Base-by-base conservation (phyloP, 2,113 vertebrate genomes). In the Xyrauchen texanus region DNA sequence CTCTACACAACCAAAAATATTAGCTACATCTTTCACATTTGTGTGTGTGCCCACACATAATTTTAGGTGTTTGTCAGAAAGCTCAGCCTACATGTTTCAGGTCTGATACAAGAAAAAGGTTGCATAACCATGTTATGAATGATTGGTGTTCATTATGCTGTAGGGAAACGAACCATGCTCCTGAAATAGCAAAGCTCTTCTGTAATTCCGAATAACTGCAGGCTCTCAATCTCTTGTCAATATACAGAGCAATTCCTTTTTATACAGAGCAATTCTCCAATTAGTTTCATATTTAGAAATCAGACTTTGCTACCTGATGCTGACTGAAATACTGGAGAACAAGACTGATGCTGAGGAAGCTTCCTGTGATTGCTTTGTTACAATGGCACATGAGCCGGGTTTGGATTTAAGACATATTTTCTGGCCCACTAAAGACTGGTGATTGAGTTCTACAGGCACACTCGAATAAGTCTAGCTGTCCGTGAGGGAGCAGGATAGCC, bases 71-170 rank as follows among this genome's bases (percentile, higher is more conserved):
- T 78, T 60, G 58, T 65, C 71, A 58, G 67, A 80, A 42, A 83
- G 15, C 45, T 67, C 53, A 68, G 65, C 53, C 75, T 61, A 76
- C 76, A 10, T 78, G 76, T 5, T 53, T 51, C 52, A 60, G 70
- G 66, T 77, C 73, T 68, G 49, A 83, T 77, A 62, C 71, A 75
- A 46, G 49, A 55, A 63, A 55, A 68, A 60, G 53, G 21, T 71
- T 81, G 74, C 42, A 7, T 77, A 80, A 68, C 53, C 12, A 21
- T 60, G 69, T 68, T 83, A 67, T 80, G 73, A 80, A 80, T 80
- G 63, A 65, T 65, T 80, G 67, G 49, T 68, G 69, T 71, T 75
- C 52, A 68, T 80, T 72, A 77, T 73, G 77, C 67, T 62, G 65
- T 13, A 76, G 61, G 82, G 65, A 60, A 72, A 74, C 68, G 52